Conservation (phyloP, 1,140 invertebrate genomes). For the Apis cerana region DNA sequence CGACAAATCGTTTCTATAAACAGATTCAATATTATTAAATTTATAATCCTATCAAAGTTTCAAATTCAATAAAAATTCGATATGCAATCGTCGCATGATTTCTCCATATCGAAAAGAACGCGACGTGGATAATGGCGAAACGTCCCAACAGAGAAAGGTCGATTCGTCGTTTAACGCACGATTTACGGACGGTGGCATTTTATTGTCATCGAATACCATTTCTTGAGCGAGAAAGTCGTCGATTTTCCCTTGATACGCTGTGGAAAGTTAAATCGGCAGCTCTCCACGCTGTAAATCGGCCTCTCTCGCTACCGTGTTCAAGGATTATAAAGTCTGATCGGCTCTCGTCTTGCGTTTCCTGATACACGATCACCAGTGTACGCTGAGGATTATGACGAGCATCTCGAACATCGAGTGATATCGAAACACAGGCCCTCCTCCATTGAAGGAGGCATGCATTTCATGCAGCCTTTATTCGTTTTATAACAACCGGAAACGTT, state of each 20-base stretch:
- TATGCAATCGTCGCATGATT: not conserved
- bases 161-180: conserved; percentile 25
- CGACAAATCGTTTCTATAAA: not conserved
- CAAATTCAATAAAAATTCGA: not conserved
- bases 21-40: not conserved
- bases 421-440: conserved; percentile 11
- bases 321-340: conserved; percentile 56
- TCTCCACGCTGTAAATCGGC: conserved; percentile 27
- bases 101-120: not conserved
- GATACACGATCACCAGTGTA: conserved; percentile 68
- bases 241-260: conserved; percentile 28
- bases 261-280: conserved; percentile 50
- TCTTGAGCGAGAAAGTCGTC: conserved; percentile 51
- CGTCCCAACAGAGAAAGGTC: conserved; percentile 3
- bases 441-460: not conserved
- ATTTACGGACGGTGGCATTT: conserved; percentile 38
- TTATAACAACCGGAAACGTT: not conserved
- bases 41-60: not conserved
- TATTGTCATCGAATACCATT: conserved; percentile 45
- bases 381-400: conserved; percentile 42
- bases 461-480: not conserved
- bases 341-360: conserved; percentile 71
- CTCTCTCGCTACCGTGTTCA: conserved; percentile 18
- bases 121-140: conserved; percentile 10
- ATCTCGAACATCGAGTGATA: conserved; percentile 33